These are phyloP conservation scores for Lasius fuliginosus DNA, from an alignment of 2,888 invertebrate genomes.

Conservation along the genomic window DNA sequence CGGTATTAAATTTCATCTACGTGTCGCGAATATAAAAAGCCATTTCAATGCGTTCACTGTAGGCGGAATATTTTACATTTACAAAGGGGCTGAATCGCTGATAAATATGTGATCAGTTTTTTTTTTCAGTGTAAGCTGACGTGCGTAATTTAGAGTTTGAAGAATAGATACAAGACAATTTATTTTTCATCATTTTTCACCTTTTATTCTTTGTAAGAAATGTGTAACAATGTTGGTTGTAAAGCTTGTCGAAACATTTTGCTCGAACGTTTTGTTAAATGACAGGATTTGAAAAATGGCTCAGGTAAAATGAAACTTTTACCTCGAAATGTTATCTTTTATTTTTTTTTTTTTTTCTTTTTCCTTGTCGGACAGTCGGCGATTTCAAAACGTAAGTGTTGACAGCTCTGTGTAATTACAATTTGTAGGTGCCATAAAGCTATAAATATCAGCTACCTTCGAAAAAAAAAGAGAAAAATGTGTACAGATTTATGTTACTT, in stretches of 20 bases:
- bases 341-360: not conserved
- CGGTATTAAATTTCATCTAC: constrained; percentile 38
- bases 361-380: constrained; percentile 30
- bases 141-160: not conserved
- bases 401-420: constrained; percentile 74
- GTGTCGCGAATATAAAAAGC: constrained; percentile 47
- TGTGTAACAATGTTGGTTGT: not conserved
- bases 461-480: constrained; percentile 7
- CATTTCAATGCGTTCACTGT: constrained; percentile 5
- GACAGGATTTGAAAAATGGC: not conserved
- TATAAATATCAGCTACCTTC: constrained; percentile 65
- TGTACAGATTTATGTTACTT: constrained; percentile 56
- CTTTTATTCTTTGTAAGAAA: not conserved
- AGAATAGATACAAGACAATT: not conserved
- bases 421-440: constrained; percentile 71
- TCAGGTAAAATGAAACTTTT: constrained; percentile 10
- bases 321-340: constrained; percentile 7
- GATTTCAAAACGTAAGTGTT: constrained; percentile 63
- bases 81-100: not conserved
- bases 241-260: not conserved
- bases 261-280: not conserved
- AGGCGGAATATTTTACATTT: not conserved
- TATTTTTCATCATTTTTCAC: not conserved
- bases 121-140: not conserved
- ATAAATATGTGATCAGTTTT: constrained; percentile 4